Conservation (phyloP, 1,140 invertebrate species). For the Orchesella cincta region DNA sequence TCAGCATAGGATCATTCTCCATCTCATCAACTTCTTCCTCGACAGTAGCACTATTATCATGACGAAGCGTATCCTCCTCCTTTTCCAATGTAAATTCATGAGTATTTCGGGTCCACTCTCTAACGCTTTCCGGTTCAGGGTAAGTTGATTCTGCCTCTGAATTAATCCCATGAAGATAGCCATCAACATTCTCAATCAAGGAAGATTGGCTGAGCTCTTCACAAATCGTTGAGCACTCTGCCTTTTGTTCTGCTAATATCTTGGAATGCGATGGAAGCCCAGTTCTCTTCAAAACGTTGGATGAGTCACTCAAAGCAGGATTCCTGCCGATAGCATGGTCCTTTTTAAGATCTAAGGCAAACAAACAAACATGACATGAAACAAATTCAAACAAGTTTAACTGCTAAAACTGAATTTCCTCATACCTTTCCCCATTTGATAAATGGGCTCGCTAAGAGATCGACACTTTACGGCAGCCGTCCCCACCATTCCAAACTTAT, state of each 20-base stretch:
- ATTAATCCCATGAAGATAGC: too few species aligned
- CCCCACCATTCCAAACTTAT: background rate
- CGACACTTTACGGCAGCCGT: background rate
- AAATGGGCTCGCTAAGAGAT: background rate
- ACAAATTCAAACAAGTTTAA: too few species aligned
- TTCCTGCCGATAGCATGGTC: background rate
- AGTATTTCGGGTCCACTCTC: background rate
- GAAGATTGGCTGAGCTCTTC: too few species aligned
- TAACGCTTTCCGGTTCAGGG: background rate
- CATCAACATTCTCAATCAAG: background rate
- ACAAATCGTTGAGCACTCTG: background rate
- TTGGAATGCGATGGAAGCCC: too few species aligned
- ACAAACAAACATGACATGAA: too few species aligned
- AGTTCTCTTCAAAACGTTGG: constrained; percentile 3
- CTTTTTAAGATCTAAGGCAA: background rate
- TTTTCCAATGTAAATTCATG: background rate
- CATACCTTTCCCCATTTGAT: background rate
- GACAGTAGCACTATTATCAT: too few species aligned
- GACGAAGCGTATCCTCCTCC: background rate
- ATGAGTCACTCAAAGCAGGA: background rate
- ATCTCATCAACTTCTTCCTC: background rate
- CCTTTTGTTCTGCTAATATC: too few species aligned
- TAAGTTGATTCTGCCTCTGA: too few species aligned
- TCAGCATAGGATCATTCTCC: background rate
- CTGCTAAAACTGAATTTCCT: background rate